Conservation (phyloP, 2,797 vertebrate species). For the Lacerta viridis region DNA sequence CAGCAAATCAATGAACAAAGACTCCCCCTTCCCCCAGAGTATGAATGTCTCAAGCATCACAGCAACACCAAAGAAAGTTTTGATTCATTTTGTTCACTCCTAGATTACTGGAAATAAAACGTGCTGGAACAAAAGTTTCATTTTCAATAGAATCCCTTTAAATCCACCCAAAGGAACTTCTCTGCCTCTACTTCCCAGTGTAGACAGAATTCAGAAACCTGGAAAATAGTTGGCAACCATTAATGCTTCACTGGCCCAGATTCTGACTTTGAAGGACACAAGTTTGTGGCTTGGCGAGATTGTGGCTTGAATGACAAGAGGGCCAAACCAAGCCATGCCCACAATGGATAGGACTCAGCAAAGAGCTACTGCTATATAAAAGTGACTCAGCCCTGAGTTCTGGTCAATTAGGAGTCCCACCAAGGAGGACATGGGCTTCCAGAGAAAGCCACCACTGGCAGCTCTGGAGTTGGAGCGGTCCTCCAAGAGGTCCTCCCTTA, state of each 20-base stretch:
- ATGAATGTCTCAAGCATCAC: background rate
- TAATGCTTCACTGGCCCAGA: background rate
- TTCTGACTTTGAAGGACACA: background rate
- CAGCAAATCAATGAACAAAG: slow-evolving; percentile 6
- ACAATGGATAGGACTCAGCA: background rate
- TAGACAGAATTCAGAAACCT: background rate
- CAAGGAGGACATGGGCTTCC: background rate
- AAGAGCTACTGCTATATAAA: background rate
- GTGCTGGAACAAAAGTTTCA: background rate
- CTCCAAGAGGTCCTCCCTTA: background rate
- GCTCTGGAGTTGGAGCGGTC: background rate
- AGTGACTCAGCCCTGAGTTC: background rate
- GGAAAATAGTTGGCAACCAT: background rate
- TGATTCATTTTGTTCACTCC: background rate
- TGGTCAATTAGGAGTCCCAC: background rate
- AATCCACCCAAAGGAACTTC: background rate
- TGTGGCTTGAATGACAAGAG: background rate
- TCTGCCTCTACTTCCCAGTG: background rate
- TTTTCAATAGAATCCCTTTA: background rate
- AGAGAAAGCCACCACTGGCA: background rate
- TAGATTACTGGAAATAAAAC: background rate
- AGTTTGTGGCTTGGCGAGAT: background rate
- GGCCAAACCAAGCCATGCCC: background rate
- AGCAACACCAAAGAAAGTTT: background rate
- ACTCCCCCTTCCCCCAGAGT: background rate